These are phyloP conservation scores for Harpalus rubripes DNA, from an alignment of 2,888 invertebrate species.

Conservation along the genomic window DNA sequence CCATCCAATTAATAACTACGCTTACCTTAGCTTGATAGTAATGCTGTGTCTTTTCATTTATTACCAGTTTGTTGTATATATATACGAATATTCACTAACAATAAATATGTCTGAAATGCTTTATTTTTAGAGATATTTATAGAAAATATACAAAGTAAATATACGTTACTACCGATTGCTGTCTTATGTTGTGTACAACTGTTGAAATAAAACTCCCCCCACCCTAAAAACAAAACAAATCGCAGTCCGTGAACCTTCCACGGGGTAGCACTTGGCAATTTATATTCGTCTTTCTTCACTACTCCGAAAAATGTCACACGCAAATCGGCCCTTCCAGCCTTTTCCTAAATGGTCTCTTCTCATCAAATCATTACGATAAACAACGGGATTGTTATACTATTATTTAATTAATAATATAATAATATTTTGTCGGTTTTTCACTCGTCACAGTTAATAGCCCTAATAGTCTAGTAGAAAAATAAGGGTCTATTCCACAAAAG, in stretches of 20 bases:
- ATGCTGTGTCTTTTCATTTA: neutral
- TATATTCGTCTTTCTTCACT: slow-evolving; percentile 57
- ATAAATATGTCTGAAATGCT: neutral
- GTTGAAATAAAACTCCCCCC: slow-evolving; percentile 26
- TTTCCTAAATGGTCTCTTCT: neutral
- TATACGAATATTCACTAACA: neutral
- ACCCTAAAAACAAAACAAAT: neutral
- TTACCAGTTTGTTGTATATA: neutral
- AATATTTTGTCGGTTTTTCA: no score
- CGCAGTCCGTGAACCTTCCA: slow-evolving; percentile 27
- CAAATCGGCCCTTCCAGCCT: neutral
- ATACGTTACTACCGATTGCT: neutral
- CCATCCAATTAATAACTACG: neutral
- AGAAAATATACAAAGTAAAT: slow-evolving; percentile 12
- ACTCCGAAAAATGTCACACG: slow-evolving; percentile 24
- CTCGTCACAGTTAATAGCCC: no score
- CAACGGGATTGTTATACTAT: no score
- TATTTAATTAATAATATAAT: no score
- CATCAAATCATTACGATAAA: no score
- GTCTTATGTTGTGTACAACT: neutral
- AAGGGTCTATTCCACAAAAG: no score
- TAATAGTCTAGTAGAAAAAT: no score
- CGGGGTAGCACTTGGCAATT: slow-evolving; percentile 53
- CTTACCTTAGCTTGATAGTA: neutral
- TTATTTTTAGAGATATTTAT: neutral